Base-by-base conservation (phyloP, 2,888 invertebrate genomes). In the Stenotaenia linearis region DNA sequence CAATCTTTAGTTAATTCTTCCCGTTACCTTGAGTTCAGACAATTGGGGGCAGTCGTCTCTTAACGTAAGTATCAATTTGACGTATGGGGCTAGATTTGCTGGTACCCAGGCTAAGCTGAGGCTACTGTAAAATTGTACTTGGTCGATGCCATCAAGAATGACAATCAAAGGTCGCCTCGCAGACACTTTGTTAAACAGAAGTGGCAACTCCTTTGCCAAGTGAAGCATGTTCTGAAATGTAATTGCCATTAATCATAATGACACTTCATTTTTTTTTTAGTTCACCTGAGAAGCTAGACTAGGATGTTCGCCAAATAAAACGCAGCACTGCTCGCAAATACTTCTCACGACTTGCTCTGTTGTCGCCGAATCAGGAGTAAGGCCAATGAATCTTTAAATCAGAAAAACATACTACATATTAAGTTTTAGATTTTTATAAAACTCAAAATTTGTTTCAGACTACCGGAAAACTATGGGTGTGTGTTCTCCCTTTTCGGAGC, bases 41-140 rank as follows among this genome's bases (percentile, higher is more conserved):
- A 87, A 86, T 84, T 87, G 86, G 77, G 85, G 85, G 81, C 87
- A 87, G 85, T 89, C 89, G 85, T 91, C 90, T 75, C 90, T 89
- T 83, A 91, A 90, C 7, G 93, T 92, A 83, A 94, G 87, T 80
- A 95, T 90, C 83, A 95, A 87, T 87, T 93, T 93, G 78, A 92
- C 91, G 84, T 92, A 90, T 79, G 90, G 89, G 4, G 93, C 93
- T 82, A 95, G 87, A 77, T 90, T 89, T 78, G 89, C 88, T 6
- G 94, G 94, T 82, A 95, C 88, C 95, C 95, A 95, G 81, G 91
- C 88, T 45, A 92, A 88, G 81, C 90, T 90, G 21, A 89, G 88
- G 80, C 90, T 88, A 78, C 91, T 91, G 84, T 86, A 84, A 23
- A 84, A 83, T 81, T 82, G 82, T 80, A 90, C 88, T 85, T 91